Conservation (phyloP, 2,888 invertebrate species). For the Hemaris fuciformis region DNA sequence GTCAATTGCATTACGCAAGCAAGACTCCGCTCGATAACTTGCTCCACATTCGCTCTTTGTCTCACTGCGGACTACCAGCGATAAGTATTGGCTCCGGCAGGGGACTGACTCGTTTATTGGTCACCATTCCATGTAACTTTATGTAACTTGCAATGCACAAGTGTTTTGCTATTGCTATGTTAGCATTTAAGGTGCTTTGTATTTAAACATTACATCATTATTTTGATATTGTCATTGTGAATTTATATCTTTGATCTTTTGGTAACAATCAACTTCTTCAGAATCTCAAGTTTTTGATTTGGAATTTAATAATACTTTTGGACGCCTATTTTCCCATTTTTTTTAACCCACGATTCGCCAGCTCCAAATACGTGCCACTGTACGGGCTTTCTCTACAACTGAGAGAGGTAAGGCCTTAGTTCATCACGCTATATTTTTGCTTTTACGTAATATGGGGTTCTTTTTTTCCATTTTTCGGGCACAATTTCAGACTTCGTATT, state of each 20-base stretch:
- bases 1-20: conserved; percentile 61
- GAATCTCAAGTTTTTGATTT: too few relatives aligned
- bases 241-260: not conserved
- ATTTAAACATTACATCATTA: not conserved
- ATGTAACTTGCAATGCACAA: not conserved
- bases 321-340: too few relatives aligned
- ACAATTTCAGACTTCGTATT: too few relatives aligned
- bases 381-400: too few relatives aligned
- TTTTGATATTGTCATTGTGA: not conserved
- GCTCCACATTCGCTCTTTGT: conserved; percentile 76
- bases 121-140: not conserved
- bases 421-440: too few relatives aligned
- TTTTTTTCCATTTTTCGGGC: too few relatives aligned
- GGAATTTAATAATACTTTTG: too few relatives aligned
- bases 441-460: too few relatives aligned
- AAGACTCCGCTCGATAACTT: conserved; percentile 61
- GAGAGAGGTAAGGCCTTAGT: too few relatives aligned
- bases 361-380: too few relatives aligned
- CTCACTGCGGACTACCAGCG: conserved; percentile 40
- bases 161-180: not conserved
- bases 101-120: conserved; percentile 9
- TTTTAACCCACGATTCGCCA: too few relatives aligned
- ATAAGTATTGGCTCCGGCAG: conserved; percentile 31
- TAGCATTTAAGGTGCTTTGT: not conserved
- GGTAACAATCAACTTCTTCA: too few relatives aligned